These are phyloP conservation scores for Caenorhabditis sp. DNA, from an alignment of 2,888 invertebrate genomes.

Conservation along the genomic window DNA sequence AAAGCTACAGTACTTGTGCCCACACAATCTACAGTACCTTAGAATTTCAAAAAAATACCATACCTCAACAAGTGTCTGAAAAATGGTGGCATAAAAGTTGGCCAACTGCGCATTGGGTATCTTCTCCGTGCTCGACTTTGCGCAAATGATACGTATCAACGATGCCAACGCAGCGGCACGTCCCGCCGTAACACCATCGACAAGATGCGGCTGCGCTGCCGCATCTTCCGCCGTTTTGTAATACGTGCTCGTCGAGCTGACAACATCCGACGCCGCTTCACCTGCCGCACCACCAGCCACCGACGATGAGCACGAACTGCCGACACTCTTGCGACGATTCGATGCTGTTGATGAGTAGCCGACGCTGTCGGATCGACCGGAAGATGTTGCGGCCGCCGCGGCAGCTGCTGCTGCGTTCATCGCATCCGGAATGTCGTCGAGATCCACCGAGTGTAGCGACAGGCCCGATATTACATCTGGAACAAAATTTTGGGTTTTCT, in stretches of 20 bases:
- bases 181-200: conserved; percentile 49
- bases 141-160: conserved; percentile 91
- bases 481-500: conserved; percentile 20
- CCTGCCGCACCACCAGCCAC: too few relatives aligned
- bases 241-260: conserved; percentile 24
- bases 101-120: conserved; percentile 90
- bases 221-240: background rate
- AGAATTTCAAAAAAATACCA: background rate
- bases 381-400: background rate
- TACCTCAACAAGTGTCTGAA: conserved; percentile 76
- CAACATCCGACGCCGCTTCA: conserved; percentile 26
- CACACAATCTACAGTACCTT: background rate
- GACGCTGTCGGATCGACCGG: conserved; percentile 13
- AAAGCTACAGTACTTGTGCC: too few relatives aligned
- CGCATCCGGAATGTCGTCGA: conserved; percentile 56
- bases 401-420: conserved; percentile 29
- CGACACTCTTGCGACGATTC: conserved; percentile 29
- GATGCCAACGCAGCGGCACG: conserved; percentile 73
- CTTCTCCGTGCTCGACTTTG: conserved; percentile 91
- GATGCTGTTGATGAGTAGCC: conserved; percentile 5
- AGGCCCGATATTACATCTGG: conserved; percentile 65
- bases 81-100: conserved; percentile 88
- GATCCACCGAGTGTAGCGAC: conserved; percentile 58
- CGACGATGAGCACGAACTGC: conserved; percentile 44
- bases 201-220: conserved; percentile 14